These are phyloP conservation scores for Nesometra sesokonis DNA, from an alignment of 35 echinoderm and acorn worm genomes.

Conservation along the genomic window DNA sequence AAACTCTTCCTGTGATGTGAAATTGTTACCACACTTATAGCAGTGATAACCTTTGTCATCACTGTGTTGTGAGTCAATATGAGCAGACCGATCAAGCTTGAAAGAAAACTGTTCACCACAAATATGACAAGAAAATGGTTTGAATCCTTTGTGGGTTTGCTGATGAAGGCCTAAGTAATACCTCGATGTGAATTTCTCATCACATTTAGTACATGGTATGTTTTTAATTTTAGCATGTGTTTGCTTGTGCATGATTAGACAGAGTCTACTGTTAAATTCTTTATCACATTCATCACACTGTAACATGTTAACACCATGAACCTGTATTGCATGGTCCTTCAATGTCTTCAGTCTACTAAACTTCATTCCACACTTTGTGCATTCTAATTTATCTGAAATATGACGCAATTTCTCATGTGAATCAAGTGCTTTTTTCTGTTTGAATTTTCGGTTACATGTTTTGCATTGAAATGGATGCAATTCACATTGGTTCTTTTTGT, in stretches of 20 bases:
- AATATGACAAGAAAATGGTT: background rate
- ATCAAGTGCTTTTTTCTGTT: no score
- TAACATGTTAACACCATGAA: background rate
- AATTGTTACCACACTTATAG: background rate
- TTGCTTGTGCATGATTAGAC: background rate
- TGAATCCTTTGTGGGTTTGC: background rate
- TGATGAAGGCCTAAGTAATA: background rate
- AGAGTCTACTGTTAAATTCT: background rate
- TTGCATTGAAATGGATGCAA: no score
- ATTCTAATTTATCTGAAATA: no score
- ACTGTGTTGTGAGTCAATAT: background rate
- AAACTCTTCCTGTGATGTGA: background rate
- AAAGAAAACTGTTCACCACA: background rate
- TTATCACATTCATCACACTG: background rate
- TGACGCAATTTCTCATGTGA: no score
- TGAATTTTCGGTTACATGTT: no score
- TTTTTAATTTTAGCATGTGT: background rate
- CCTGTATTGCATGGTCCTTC: background rate
- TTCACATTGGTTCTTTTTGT: background rate
- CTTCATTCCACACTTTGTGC: background rate
- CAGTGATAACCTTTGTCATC: background rate
- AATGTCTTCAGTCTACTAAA: background rate
- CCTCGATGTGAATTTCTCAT: background rate
- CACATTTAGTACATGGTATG: background rate
- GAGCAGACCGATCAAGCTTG: background rate